These are phyloP conservation scores for Poecilia wingei DNA, from an alignment of 2,797 vertebrate genomes.

Conservation along the genomic window DNA sequence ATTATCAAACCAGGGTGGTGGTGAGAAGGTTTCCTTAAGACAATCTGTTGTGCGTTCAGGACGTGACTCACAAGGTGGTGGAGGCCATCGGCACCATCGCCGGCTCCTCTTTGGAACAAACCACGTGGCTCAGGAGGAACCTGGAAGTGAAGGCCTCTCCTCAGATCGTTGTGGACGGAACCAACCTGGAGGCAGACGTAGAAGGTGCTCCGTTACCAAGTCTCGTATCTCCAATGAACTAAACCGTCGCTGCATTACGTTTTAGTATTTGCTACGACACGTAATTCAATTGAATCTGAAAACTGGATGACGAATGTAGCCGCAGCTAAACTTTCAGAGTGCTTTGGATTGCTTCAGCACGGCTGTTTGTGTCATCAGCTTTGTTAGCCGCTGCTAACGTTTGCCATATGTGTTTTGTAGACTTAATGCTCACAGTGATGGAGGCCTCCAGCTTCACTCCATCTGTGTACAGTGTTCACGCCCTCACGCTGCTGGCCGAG, in stretches of 20 bases:
- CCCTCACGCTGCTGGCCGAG: slow-evolving; percentile 95
- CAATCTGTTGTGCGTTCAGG: slow-evolving; percentile 74
- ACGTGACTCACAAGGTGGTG: slow-evolving; percentile 97
- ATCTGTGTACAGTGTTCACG: slow-evolving; percentile 97
- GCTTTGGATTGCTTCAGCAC: slow-evolving; percentile 19
- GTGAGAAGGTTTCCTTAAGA: not conserved
- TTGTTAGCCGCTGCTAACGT: slow-evolving; percentile 42
- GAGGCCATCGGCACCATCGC: slow-evolving; percentile 96
- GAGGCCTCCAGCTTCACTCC: slow-evolving; percentile 96
- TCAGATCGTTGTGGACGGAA: slow-evolving; percentile 94
- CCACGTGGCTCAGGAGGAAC: slow-evolving; percentile 96
- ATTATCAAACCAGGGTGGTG: not conserved
- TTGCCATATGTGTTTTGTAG: slow-evolving; percentile 79
- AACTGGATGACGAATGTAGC: not conserved
- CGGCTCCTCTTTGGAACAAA: slow-evolving; percentile 97
- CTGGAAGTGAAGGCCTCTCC: slow-evolving; percentile 97
- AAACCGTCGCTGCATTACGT: not conserved
- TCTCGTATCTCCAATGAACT: not conserved
- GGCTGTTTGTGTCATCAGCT: slow-evolving; percentile 23
- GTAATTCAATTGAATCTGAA: slow-evolving; percentile 19
- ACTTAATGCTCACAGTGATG: slow-evolving; percentile 94
- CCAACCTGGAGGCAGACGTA: slow-evolving; percentile 90
- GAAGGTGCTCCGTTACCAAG: slow-evolving; percentile 83
- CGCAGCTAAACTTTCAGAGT: not conserved
- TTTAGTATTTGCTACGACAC: slow-evolving; percentile 4